Conservation (phyloP, 2,113 vertebrate species). For the Illadopsis cleaveri region DNA sequence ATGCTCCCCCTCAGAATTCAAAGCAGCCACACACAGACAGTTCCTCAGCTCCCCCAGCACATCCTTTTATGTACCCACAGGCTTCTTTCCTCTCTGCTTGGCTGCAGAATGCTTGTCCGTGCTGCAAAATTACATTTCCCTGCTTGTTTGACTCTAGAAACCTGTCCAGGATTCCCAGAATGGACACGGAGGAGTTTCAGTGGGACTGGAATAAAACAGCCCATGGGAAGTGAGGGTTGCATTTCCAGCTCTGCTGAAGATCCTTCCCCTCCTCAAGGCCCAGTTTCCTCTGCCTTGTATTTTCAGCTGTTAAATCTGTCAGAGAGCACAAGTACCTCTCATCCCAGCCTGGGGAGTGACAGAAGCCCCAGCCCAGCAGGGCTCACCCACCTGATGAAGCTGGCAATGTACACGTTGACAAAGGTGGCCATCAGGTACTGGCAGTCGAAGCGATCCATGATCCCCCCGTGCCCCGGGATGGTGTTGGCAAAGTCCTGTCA, state of each 20-base stretch:
- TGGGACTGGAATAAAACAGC: background rate
- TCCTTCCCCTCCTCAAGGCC: background rate
- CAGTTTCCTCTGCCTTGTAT: background rate
- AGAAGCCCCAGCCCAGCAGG: background rate
- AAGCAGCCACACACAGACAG: background rate
- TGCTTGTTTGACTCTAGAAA: background rate
- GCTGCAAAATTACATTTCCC: background rate
- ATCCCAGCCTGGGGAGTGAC: background rate
- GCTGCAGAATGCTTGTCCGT: background rate
- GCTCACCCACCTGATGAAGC: constrained; percentile 90
- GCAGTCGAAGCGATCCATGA: constrained; percentile 99
- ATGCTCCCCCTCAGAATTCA: background rate
- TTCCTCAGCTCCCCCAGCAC: background rate
- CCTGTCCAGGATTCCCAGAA: background rate
- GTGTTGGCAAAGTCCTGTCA: constrained; percentile 96
- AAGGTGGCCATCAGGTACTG: constrained; percentile 99
- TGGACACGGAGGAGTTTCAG: background rate
- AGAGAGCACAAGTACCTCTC: too few species aligned
- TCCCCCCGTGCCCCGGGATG: constrained; percentile 95
- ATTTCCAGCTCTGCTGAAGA: background rate
- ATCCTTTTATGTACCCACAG: background rate
- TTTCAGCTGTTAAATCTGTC: background rate
- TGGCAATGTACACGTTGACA: constrained; percentile 98
- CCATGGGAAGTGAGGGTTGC: rapidly evolving
- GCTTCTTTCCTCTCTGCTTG: background rate